Evolutionary conservation across 2,113 vertebrate species (phyloP).

Genomic region (Chiloscyllium plagiosum): DNA sequence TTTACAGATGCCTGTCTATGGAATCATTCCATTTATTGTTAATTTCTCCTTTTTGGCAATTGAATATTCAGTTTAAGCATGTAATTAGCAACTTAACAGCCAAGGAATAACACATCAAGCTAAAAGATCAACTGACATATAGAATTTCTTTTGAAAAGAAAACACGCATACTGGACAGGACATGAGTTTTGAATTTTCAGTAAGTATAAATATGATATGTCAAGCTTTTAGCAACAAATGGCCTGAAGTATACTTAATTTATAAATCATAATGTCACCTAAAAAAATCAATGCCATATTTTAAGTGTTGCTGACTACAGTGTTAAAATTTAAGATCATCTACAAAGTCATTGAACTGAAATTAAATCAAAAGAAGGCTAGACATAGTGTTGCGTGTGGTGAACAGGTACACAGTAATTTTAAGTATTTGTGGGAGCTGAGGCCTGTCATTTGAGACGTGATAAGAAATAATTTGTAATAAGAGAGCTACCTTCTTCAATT

Average conservation of each 20-base stretch:
- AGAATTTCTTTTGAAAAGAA: neutral
- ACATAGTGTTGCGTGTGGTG: neutral
- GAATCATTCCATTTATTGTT: slow-evolving; percentile 30
- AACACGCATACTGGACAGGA: neutral
- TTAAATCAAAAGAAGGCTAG: neutral
- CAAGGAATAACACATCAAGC: neutral
- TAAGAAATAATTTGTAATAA: slow-evolving; percentile 73
- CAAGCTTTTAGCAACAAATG: slow-evolving; percentile 3
- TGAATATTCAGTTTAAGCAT: neutral
- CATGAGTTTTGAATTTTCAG: neutral
- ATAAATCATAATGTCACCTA: neutral
- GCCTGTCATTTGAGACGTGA: slow-evolving; percentile 60
- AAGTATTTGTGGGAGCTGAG: slow-evolving; percentile 53
- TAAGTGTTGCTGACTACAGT: neutral
- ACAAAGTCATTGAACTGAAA: neutral
- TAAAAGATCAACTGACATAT: neutral
- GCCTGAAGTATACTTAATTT: neutral
- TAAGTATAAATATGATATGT: neutral
- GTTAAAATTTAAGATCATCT: slow-evolving; percentile 26
- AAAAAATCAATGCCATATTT: neutral
- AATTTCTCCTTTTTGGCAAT: slow-evolving; percentile 43
- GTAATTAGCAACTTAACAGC: neutral
- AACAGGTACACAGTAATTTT: slow-evolving; percentile 38
- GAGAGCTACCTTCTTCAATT: slow-evolving; percentile 59
- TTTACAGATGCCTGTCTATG: slow-evolving; percentile 39